These are phyloP conservation scores for Pegea sp. DNA, from an alignment of 23 tunicate genomes.

Conservation along the genomic window DNA sequence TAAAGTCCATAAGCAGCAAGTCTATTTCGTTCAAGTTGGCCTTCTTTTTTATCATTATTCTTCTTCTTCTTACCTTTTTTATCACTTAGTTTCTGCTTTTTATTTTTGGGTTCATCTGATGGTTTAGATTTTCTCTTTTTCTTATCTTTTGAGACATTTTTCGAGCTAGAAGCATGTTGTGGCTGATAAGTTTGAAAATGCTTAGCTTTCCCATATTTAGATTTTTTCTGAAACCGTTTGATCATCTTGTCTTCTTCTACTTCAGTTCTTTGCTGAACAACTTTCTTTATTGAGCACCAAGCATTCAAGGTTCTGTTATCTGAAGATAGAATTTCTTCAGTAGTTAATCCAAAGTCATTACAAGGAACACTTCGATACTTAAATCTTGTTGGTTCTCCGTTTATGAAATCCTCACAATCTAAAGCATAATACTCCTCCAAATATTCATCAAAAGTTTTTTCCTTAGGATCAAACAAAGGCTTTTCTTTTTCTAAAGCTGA, in stretches of 20 bases:
- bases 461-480: constrained; percentile 35
- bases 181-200: too few species aligned
- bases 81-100: too few species aligned
- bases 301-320: constrained; percentile 46
- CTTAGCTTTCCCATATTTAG: too few species aligned
- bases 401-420: constrained; percentile 71
- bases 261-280: constrained; percentile 28
- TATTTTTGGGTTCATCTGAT: too few species aligned
- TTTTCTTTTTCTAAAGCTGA: constrained; percentile 27
- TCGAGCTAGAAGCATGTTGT: too few species aligned
- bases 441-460: constrained; percentile 31
- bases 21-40: too few species aligned
- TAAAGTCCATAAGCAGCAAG: too few species aligned
- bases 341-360: constrained; percentile 51
- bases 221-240: constrained; percentile 15
- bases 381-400: constrained; percentile 68
- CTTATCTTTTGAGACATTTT: too few species aligned
- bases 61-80: too few species aligned
- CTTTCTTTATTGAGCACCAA: constrained; percentile 76
- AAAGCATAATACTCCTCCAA: constrained; percentile 71
- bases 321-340: constrained; percentile 57
- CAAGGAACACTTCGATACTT: constrained; percentile 41
- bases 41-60: too few species aligned
- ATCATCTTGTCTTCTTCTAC: constrained; percentile 23
- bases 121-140: too few species aligned